Evolutionary conservation across 2,888 invertebrate genomes (phyloP).

Genomic region (Cacoxenus indagator): DNA sequence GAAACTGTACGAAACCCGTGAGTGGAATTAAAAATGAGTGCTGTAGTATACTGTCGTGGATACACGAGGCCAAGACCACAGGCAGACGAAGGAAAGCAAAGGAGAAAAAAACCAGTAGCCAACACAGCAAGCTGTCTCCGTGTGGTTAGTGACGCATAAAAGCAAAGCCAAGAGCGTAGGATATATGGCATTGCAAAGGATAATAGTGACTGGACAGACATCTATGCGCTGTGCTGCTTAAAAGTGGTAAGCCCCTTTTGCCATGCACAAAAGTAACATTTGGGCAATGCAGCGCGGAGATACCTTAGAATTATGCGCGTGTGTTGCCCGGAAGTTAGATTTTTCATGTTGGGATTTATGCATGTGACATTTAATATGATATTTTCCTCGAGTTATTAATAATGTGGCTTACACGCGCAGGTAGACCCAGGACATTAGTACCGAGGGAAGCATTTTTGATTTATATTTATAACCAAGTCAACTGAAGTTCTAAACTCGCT

Average conservation of each 20-base stretch:
- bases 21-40: conserved; percentile 60
- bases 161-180: conserved; percentile 41
- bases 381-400: conserved; percentile 62
- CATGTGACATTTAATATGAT: conserved; percentile 58
- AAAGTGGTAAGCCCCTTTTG: no score
- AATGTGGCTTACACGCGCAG: conserved; percentile 54
- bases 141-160: conserved; percentile 53
- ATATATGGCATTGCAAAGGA: conserved; percentile 23
- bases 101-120: no score
- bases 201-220: no score
- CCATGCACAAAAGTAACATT: conserved; percentile 1
- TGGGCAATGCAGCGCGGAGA: not conserved
- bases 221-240: no score
- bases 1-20: conserved; percentile 45
- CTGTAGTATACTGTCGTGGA: no score
- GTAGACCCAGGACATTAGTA: conserved; percentile 58
- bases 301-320: not conserved
- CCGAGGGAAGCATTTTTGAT: conserved; percentile 30
- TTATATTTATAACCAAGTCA: conserved; percentile 49
- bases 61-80: no score
- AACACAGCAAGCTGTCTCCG: no score
- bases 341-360: conserved; percentile 61
- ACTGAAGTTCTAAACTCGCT: conserved; percentile 41
- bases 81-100: no score
- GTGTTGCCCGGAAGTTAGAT: conserved; percentile 48